Evolutionary conservation across 1,140 invertebrate species (phyloP).

Genomic region (Tetragnatha versicolor): DNA sequence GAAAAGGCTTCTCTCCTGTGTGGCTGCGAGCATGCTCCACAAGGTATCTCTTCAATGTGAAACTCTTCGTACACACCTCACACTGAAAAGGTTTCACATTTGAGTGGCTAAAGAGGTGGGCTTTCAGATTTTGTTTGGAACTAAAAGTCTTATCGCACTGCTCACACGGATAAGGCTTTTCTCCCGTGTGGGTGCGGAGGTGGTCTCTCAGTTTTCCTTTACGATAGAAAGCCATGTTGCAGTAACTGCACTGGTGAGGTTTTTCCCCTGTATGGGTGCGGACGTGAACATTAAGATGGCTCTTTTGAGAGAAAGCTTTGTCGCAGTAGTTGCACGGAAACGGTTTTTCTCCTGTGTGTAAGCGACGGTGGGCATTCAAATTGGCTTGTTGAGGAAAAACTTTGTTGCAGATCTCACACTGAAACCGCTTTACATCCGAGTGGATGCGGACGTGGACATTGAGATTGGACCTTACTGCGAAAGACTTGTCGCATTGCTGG

Average conservation of each 20-base stretch:
- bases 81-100: constrained; percentile 28
- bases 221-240: background rate
- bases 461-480: background rate
- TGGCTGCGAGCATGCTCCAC: constrained; percentile 11
- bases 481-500: background rate
- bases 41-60: background rate
- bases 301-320: background rate
- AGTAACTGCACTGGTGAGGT: background rate
- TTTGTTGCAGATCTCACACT: constrained; percentile 67
- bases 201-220: background rate
- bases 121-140: background rate
- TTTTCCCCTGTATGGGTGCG: constrained; percentile 49
- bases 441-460: constrained; percentile 1
- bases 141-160: constrained; percentile 18
- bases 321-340: constrained; percentile 7
- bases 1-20: constrained; percentile 26
- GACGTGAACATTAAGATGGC: background rate
- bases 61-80: background rate
- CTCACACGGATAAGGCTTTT: constrained; percentile 1
- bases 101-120: constrained; percentile 10
- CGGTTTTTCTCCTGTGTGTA: constrained; percentile 48
- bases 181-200: background rate
- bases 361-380: background rate
- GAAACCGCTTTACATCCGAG: constrained; percentile 9
- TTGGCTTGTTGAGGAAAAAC: background rate